Evolutionary conservation across 2,888 invertebrate species (phyloP).

Genomic region (Drosophila suboccidentalis): DNA sequence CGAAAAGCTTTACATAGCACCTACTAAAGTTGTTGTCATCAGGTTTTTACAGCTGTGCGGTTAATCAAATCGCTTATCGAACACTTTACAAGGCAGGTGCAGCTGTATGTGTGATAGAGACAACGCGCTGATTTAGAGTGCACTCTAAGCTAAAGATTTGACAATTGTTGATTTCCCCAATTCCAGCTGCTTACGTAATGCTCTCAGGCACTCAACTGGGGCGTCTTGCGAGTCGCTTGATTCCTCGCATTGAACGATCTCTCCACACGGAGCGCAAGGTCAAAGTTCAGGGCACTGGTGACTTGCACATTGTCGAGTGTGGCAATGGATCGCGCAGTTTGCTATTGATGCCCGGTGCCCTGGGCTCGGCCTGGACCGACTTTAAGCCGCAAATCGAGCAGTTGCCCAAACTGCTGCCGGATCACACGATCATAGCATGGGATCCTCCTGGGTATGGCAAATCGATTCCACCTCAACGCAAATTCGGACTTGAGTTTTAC

Average conservation of each 20-base stretch:
- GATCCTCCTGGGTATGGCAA: conserved; percentile 96
- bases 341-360: conserved; percentile 92
- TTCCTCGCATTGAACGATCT: conserved; percentile 28
- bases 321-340: conserved; percentile 86
- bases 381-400: conserved; percentile 92
- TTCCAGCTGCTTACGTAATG: conserved; percentile 66
- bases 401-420: conserved; percentile 84
- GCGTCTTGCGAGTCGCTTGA: conserved; percentile 19
- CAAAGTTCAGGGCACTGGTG: conserved; percentile 87
- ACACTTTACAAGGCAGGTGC: conserved; percentile 59
- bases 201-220: conserved; percentile 35
- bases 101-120: conserved; percentile 23
- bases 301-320: conserved; percentile 88
- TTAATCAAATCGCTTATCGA: conserved; percentile 37
- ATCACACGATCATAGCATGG: conserved; percentile 87
- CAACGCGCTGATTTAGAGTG: conserved; percentile 40
- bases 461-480: conserved; percentile 91
- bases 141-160: conserved; percentile 40
- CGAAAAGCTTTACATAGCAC: conserved; percentile 6
- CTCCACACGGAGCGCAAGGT: conserved; percentile 87
- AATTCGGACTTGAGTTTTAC: conserved; percentile 90
- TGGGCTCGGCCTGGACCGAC: conserved; percentile 93
- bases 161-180: conserved; percentile 25
- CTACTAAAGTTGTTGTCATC: conserved; percentile 11
- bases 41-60: conserved; percentile 35